These are phyloP conservation scores for Apotomis turbidana DNA, from an alignment of 2,888 invertebrate genomes.

Conservation along the genomic window DNA sequence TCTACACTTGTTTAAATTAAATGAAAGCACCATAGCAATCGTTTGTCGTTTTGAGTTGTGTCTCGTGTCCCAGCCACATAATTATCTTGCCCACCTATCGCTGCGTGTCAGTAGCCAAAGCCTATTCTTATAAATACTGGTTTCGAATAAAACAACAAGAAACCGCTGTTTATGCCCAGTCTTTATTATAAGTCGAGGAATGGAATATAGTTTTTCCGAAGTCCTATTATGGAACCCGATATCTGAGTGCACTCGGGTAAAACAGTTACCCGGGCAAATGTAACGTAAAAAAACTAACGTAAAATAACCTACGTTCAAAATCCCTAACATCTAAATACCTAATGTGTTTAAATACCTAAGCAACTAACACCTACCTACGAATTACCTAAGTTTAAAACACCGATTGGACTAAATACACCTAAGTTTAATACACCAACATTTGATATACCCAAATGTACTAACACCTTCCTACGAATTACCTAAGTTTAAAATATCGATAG, in stretches of 20 bases:
- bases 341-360: too few relatives aligned
- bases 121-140: constrained; percentile 25
- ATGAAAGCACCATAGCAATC: background rate
- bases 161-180: constrained; percentile 55
- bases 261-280: too few relatives aligned
- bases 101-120: constrained; percentile 18
- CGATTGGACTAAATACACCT: too few relatives aligned
- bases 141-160: constrained; percentile 54
- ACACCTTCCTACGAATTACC: too few relatives aligned
- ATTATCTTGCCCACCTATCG: constrained; percentile 19
- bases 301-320: too few relatives aligned
- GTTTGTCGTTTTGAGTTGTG: background rate
- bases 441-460: too few relatives aligned
- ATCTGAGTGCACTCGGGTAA: constrained; percentile 51
- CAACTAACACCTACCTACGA: too few relatives aligned
- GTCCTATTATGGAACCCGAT: constrained; percentile 64
- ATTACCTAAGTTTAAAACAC: too few relatives aligned
- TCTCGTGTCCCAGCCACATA: constrained; percentile 16
- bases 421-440: too few relatives aligned
- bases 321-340: too few relatives aligned
- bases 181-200: constrained; percentile 58
- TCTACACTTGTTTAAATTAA: background rate
- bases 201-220: constrained; percentile 60
- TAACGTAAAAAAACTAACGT: too few relatives aligned
- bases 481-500: too few relatives aligned